phyloP scores from a whole-genome alignment of 2,888 invertebrate species.

The Cheilosia pagana region DNA sequence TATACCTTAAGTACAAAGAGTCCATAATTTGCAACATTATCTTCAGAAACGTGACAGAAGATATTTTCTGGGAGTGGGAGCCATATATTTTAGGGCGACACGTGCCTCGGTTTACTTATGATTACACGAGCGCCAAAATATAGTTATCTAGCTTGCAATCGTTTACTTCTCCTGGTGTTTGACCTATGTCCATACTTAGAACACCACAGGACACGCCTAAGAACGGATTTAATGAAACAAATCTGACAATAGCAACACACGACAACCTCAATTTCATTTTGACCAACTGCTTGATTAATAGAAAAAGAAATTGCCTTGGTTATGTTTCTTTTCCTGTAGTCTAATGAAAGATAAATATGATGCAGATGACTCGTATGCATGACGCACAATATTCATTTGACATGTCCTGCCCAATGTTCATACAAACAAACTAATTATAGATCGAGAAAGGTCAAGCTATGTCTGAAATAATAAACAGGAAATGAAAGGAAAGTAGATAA shows the following conservation, averaged over 20 bases:
- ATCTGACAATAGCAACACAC: neutral
- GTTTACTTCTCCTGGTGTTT: no score
- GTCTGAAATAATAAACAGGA: neutral
- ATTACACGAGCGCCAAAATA: no score
- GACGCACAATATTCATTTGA: neutral
- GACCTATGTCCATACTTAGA: no score
- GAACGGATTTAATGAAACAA: no score
- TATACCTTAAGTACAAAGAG: no score
- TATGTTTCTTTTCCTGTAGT: neutral
- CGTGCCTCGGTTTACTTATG: no score
- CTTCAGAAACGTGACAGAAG: no score
- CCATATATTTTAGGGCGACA: no score
- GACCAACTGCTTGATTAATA: conserved; percentile 2
- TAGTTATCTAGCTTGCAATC: no score
- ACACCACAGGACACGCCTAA: no score
- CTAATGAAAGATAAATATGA: conserved; percentile 15
- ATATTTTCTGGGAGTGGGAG: no score
- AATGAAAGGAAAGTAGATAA: neutral
- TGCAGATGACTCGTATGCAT: neutral
- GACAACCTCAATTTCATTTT: neutral
- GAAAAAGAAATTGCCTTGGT: conserved; percentile 5
- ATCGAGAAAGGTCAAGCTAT: neutral
- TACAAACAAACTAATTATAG: neutral
- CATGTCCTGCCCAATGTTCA: neutral
- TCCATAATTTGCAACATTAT: no score